Base-by-base conservation (phyloP, 2,888 invertebrate species). In the Embidobia sp. region DNA sequence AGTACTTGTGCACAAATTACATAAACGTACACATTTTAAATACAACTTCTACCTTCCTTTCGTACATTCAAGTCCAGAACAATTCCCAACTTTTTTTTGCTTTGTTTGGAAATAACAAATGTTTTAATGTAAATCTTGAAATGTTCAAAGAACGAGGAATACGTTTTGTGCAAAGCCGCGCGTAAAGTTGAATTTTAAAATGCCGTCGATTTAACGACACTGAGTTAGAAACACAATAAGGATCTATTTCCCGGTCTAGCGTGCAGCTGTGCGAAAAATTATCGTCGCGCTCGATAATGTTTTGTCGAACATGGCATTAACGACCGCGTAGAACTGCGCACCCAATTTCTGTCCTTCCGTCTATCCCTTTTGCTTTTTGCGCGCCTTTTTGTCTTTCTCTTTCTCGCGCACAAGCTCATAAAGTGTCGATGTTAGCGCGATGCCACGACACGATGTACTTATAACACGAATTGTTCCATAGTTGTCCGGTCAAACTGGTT, bases 401-500 rank as follows among this genome's bases (percentile, higher is more conserved):
- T 26, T 31, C 37, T 35, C 29, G 4, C 29, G 22, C 35, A 46
- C 57, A 44, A 33, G 26, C 59, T 51, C 66, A 59, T 66, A 74
- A 74, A 74, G 59, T 59, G 66, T 66, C 59, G 66, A 66, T 66
- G 59, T 66, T 66, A 51, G 64, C 64, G 44, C 57, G 66, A 49
- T 29, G 66, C 73, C 59, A 42, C 51, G 40, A 53, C 33, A 51
- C 64, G 44, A 31, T 19, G 51, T 64, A 44, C 66, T 66, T 53
- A 46, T 18, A 35, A 29, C 40, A 59, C 66, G 66, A 74, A 74
- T 74, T 66, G 66, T 74, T 66, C 63, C 74, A 40, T 44, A 46
- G 73, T 63, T 49, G 64, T 66, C 74, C 37, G 51, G 73, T 51
- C 64, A 73, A 66, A 73, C 73, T 51, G 64, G 73, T 73, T 73